phyloP scores from a whole-genome alignment of 2,113 vertebrate species.

The Malaclemys terrapin region DNA sequence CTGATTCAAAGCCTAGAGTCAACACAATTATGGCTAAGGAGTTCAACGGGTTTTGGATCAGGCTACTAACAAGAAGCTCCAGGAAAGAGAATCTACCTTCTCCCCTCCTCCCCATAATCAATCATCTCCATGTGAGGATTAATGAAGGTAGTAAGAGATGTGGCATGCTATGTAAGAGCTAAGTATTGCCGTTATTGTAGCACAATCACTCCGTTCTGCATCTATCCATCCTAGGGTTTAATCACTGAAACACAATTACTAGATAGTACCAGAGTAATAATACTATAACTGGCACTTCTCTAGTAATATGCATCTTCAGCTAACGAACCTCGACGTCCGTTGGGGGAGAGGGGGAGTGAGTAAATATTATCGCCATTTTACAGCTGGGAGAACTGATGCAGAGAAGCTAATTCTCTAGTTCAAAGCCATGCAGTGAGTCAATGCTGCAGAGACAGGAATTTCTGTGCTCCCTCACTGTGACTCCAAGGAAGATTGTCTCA shows the following conservation, averaged over 20 bases:
- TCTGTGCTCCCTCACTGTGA: neutral
- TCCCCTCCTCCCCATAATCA: neutral
- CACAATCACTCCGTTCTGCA: neutral
- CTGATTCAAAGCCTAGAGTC: neutral
- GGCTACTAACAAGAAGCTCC: neutral
- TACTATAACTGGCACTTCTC: neutral
- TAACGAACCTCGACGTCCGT: neutral
- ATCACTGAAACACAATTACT: neutral
- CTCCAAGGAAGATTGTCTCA: neutral
- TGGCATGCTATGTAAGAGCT: neutral
- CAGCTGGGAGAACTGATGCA: neutral
- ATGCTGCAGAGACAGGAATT: rapidly evolving
- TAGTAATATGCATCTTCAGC: neutral
- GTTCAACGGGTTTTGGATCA: neutral
- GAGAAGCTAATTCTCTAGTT: neutral
- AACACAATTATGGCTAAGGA: neutral
- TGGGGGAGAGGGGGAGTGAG: neutral
- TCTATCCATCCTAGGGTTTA: neutral
- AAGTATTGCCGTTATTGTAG: neutral
- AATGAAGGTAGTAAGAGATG: neutral
- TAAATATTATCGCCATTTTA: neutral
- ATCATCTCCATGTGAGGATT: neutral
- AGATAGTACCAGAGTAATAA: neutral
- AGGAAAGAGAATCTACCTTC: neutral
- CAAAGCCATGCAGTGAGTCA: neutral